Evolutionary conservation across 2,888 invertebrate genomes (phyloP).

Genomic region (Limenitis camilla): DNA sequence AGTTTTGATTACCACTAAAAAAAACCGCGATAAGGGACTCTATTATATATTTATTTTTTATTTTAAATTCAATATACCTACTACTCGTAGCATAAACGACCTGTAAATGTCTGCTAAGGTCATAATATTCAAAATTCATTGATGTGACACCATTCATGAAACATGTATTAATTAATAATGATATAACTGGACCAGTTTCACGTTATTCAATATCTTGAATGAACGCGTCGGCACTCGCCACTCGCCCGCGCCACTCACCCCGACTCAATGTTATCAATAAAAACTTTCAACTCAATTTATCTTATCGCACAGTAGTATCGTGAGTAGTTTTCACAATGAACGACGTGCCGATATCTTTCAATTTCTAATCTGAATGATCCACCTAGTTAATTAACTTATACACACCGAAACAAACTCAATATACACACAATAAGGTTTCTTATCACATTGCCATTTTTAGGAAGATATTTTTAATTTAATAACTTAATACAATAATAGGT

Average conservation of each 20-base stretch:
- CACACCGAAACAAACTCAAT: slow-evolving; percentile 36
- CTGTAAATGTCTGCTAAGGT: too few species aligned
- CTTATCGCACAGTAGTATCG: slow-evolving; percentile 69
- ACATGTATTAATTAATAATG: too few species aligned
- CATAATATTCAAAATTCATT: too few species aligned
- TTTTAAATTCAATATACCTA: too few species aligned
- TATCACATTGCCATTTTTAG: slow-evolving; percentile 30
- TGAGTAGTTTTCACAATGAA: slow-evolving; percentile 71
- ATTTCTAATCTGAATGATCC: slow-evolving; percentile 72
- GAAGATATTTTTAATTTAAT: slow-evolving; percentile 69
- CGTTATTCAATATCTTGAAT: slow-evolving; percentile 2
- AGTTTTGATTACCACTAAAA: too few species aligned
- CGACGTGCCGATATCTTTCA: slow-evolving; percentile 71
- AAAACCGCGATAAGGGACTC: too few species aligned
- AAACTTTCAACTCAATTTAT: slow-evolving; percentile 62
- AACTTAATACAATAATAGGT: slow-evolving; percentile 69
- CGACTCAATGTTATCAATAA: slow-evolving; percentile 53
- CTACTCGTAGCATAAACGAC: too few species aligned
- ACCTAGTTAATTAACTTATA: slow-evolving; percentile 60
- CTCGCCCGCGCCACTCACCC: slow-evolving; percentile 51
- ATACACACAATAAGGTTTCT: slow-evolving; percentile 34
- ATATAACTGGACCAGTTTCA: too few species aligned
- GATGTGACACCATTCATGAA: too few species aligned
- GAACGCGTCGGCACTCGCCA: slow-evolving; percentile 27
- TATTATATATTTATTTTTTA: too few species aligned